Base-by-base conservation (phyloP, 2,888 invertebrate species). In the Drosophila flavopinicola region DNA sequence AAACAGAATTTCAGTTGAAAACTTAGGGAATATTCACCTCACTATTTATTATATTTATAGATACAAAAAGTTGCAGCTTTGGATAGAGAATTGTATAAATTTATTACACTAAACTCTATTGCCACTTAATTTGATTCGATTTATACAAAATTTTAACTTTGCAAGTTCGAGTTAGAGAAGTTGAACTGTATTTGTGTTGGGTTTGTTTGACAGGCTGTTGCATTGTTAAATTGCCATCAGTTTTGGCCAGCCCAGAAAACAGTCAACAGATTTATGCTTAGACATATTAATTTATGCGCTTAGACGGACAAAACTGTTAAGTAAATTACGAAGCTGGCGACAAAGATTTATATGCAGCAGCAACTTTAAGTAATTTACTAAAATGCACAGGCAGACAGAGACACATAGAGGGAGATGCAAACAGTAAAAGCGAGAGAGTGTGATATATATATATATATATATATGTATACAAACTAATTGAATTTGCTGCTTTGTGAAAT, bases 401-500 rank as follows among this genome's bases (percentile, higher is more conserved):
- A 17, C 24, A n/a, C n/a, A n/a, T n/a, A 37, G 20, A 27, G 56
- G 6, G 27, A 10, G 7, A 27, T n/a, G n/a, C n/a, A n/a, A n/a
- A n/a, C n/a, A n/a, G n/a, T n/a, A n/a, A n/a, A n/a, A n/a, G n/a
- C n/a, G n/a, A n/a, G n/a, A n/a, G n/a, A n/a, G n/a, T n/a, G n/a
- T n/a, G n/a, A n/a, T n/a, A n/a, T 17, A 6, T 11, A 7, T 1
- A 6, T 11, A 32, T 37, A 17, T n/a, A 37, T 15, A 9, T 9
- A 15, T 23, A n/a, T 45, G 15, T 49, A 37, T 57, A 63, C 42
- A 56, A 70, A 78, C 82, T 87, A 84, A 84, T 84, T 84, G 83
- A 84, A 84, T 84, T 87, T 84, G 85, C 78, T 78, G 85, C 76
- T 87, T 87, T 85, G 78, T 76, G 80, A 84, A 82, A 87, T 84